These are phyloP conservation scores for Tetrax tetrax DNA, from an alignment of 2,113 vertebrate genomes.

Conservation along the genomic window DNA sequence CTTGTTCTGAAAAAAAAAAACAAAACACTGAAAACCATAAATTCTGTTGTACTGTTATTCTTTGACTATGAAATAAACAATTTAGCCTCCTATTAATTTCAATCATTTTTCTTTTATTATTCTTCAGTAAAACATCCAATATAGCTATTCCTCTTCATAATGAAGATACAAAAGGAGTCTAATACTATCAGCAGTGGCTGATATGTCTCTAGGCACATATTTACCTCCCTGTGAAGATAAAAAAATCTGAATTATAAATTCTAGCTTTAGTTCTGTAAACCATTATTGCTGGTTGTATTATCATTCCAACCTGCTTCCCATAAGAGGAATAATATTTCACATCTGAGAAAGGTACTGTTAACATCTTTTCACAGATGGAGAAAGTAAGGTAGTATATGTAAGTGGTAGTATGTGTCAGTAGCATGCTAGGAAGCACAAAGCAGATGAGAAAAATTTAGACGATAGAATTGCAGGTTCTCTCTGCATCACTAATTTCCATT, in stretches of 20 bases:
- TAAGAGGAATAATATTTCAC: not conserved
- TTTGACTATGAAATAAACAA: not conserved
- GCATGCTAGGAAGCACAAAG: not conserved
- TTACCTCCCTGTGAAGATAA: not conserved
- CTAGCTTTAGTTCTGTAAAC: not conserved
- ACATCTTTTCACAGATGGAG: not conserved
- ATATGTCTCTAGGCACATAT: not conserved
- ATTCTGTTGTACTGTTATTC: not conserved
- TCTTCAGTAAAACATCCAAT: not conserved
- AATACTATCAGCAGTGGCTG: not conserved
- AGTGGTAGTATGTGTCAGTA: not conserved
- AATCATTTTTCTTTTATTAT: not conserved
- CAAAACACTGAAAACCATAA: not conserved
- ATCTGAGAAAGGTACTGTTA: not conserved
- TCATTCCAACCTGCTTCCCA: not conserved
- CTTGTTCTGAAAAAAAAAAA: not conserved
- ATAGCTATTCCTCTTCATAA: not conserved
- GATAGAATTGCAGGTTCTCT: not conserved
- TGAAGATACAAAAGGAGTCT: not conserved
- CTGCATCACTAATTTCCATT: constrained; percentile 18
- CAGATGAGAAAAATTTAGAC: not conserved
- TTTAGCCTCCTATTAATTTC: not conserved
- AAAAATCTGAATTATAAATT: not conserved
- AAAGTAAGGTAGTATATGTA: not conserved
- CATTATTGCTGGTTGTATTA: not conserved